A percentile compares a stretch with the other conserved stretches of the same genome.
These are phyloP conservation scores for Limnephilus rhombicus DNA, from an alignment of 2,888 invertebrate species.

Conservation along the genomic window DNA sequence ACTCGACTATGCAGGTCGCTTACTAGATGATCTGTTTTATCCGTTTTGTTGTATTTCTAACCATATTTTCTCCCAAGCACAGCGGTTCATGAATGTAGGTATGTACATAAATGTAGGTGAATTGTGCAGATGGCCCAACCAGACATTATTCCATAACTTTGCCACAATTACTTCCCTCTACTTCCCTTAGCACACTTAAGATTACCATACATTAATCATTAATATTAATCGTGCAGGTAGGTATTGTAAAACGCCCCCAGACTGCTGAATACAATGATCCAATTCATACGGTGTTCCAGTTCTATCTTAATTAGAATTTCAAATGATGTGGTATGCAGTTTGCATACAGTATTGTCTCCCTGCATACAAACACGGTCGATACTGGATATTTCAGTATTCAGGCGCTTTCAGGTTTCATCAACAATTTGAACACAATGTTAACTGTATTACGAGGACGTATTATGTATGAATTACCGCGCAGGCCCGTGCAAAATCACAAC, in stretches of 20 bases:
- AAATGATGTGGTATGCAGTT: constrained; percentile 15
- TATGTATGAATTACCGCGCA: no score
- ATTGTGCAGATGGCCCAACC: no score
- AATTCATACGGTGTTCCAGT: not conserved
- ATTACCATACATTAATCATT: not conserved
- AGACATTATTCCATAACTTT: not conserved
- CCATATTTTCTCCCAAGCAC: no score
- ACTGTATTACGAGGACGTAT: no score
- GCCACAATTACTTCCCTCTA: not conserved
- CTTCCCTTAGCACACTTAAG: not conserved
- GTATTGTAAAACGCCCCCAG: not conserved
- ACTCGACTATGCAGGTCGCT: no score
- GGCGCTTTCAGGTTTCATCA: not conserved
- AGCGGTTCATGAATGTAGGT: no score
- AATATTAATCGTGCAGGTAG: not conserved
- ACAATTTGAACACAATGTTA: not conserved
- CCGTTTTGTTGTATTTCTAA: no score
- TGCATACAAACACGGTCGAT: not conserved
- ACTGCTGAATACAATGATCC: not conserved
- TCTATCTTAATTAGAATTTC: constrained; percentile 32
- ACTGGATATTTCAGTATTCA: not conserved
- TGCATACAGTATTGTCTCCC: not conserved
- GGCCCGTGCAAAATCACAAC: no score
- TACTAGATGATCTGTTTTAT: no score
- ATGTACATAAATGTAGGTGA: no score